A percentile compares a stretch with the other conserved stretches of the same genome.
These are phyloP conservation scores for Galeruca laticollis DNA, from an alignment of 2,888 invertebrate genomes.

Conservation along the genomic window DNA sequence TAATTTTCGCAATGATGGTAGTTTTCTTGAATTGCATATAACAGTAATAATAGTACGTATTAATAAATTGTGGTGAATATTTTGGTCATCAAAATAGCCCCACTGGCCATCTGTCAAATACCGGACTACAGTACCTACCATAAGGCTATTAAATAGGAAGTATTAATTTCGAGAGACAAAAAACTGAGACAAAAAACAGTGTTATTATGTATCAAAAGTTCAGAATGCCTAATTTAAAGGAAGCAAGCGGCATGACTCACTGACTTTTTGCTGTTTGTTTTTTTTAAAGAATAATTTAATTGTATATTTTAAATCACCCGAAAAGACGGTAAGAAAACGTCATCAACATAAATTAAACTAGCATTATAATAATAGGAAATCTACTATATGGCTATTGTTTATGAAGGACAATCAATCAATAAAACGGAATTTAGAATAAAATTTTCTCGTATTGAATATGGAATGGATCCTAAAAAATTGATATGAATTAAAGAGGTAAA, in stretches of 20 bases:
- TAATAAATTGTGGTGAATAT: constrained; percentile 13
- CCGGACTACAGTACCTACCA: constrained; percentile 24
- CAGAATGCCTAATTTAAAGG: constrained; percentile 26
- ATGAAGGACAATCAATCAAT: too few relatives aligned
- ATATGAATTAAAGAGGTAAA: too few relatives aligned
- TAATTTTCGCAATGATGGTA: constrained; percentile 1
- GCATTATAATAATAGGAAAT: background rate
- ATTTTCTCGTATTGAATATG: too few relatives aligned
- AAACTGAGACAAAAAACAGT: constrained; percentile 20
- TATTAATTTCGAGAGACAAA: constrained; percentile 33
- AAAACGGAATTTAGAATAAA: too few relatives aligned
- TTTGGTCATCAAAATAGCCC: constrained; percentile 15
- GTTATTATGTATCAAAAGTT: constrained; percentile 10
- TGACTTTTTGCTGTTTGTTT: constrained; percentile 9
- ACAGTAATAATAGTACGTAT: background rate
- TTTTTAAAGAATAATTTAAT: constrained; percentile 4
- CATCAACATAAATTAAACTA: background rate
- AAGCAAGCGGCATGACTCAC: constrained; percentile 19
- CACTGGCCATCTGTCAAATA: constrained; percentile 28
- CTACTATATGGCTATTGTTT: too few relatives aligned
- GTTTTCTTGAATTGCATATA: background rate
- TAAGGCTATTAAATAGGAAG: constrained; percentile 25
- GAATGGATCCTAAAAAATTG: too few relatives aligned
- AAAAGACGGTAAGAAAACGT: background rate
- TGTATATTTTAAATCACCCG: background rate